Conservation (phyloP, 2,888 invertebrate species). For the Caenorhabditis sp. region DNA sequence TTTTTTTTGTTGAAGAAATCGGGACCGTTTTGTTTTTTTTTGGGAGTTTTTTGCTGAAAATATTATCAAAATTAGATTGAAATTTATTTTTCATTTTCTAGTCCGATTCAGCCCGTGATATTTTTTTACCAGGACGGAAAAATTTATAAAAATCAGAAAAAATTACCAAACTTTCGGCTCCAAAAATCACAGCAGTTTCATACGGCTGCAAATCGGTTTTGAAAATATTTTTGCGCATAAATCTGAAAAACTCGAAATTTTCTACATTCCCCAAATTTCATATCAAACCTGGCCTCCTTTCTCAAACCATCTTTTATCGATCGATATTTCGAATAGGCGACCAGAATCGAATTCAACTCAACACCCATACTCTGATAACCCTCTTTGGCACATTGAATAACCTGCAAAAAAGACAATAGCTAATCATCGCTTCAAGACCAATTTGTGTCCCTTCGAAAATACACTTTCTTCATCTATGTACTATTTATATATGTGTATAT, state of each 20-base stretch:
- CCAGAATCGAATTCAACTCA: slow-evolving; percentile 66
- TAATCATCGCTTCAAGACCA: no score
- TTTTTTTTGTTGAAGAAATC: no score
- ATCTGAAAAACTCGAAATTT: slow-evolving; percentile 36
- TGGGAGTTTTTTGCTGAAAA: no score
- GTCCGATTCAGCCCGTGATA: no score
- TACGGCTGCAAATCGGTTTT: slow-evolving; percentile 59
- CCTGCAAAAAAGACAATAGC: slow-evolving; percentile 42
- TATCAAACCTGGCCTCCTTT: slow-evolving; percentile 32
- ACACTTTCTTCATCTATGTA: no score
- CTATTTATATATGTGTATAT: not conserved
- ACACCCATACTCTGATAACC: slow-evolving; percentile 62
- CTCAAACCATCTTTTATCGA: slow-evolving; percentile 36
- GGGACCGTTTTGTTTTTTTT: no score
- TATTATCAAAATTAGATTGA: no score
- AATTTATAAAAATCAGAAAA: no score
- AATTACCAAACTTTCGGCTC: slow-evolving; percentile 65
- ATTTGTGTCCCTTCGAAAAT: no score
- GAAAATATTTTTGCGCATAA: slow-evolving; percentile 61
- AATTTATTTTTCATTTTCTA: no score
- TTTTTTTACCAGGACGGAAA: no score
- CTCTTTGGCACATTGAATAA: slow-evolving; percentile 64
- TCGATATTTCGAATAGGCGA: slow-evolving; percentile 57
- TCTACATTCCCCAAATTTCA: no score
- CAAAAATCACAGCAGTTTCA: slow-evolving; percentile 65